Evolutionary conservation across 2,888 invertebrate species (phyloP), one percentile per base, ranked within the genome.

Genomic region (Lithophane socia): DNA sequence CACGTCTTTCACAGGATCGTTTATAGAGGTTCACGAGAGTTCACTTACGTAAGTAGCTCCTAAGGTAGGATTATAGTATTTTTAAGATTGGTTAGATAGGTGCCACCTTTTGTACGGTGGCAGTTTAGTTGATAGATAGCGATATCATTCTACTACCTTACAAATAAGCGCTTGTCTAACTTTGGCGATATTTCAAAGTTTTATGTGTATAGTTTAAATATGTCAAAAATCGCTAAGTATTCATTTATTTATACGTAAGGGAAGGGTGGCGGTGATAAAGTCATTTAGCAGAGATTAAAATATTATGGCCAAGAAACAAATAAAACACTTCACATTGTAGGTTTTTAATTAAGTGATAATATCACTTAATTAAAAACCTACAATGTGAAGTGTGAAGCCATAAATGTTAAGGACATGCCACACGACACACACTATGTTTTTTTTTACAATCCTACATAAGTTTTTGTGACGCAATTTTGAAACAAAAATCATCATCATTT

Each of bases 1-100:
- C 49, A 72, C 73, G 64, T 75, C 60, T 70, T 74, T 21, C 60
- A 21, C n/a, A 9, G 5, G 16, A 75, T 18, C 44, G 47, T 70
- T 75, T 75, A 69, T 18, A 10, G 47, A 47, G 60, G 71, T 66
- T 77, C 75, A 56, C 60, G 56, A 47, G 78, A 70, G 78, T 79
- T 71, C 67, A 78, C 72, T 75, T 60, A 37, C 7, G 63, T 70
- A 61, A 65, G n/a, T 37, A 66, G 44, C 37, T 66, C 16, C 49
- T 54, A 67, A 24, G 0, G 24, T 42, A 12, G 12, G n/a, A 21
- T 5, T 29, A 42, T 49, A 42, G 58, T 64, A 56, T 67, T 47
- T 66, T 58, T 37, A 73, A 4, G 12, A 58, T 56, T 75, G 68
- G 12, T 16, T 18, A 8, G 21, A 0, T 24, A 18, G 2, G 7